These are phyloP conservation scores for Drosophila carrolli DNA, from an alignment of 1,140 invertebrate species.

Conservation along the genomic window DNA sequence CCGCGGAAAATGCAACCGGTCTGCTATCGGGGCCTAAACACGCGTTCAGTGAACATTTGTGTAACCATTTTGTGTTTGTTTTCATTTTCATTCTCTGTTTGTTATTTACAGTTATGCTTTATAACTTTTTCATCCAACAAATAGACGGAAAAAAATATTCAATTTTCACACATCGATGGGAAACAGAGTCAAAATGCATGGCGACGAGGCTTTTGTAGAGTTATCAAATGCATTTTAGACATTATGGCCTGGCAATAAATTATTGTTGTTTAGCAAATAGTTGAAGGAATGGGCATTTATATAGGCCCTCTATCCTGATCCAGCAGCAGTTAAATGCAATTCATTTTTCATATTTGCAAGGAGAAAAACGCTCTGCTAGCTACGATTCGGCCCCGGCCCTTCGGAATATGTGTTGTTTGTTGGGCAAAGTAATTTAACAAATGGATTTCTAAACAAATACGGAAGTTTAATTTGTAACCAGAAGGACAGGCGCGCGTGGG, in stretches of 20 bases:
- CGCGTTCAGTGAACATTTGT: slow-evolving; percentile 48
- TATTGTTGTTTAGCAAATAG: slow-evolving; percentile 72
- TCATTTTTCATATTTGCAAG: slow-evolving; percentile 79
- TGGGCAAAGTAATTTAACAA: slow-evolving; percentile 83
- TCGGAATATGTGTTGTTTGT: slow-evolving; percentile 29
- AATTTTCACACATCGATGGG: slow-evolving; percentile 63
- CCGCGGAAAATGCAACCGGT: neutral
- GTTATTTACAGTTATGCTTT: slow-evolving; percentile 74
- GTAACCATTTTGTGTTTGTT: slow-evolving; percentile 57
- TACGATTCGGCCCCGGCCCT: slow-evolving; percentile 20
- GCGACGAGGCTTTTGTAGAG: slow-evolving; percentile 56
- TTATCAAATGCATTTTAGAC: slow-evolving; percentile 78
- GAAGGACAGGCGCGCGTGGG: slow-evolving; percentile 73
- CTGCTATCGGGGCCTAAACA: slow-evolving; percentile 61
- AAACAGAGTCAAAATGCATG: slow-evolving; percentile 3
- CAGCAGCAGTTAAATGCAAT: slow-evolving; percentile 70
- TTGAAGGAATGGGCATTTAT: slow-evolving; percentile 73
- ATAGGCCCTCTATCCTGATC: slow-evolving; percentile 35
- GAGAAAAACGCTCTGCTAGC: slow-evolving; percentile 20
- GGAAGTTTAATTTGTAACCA: slow-evolving; percentile 84
- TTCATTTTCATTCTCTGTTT: slow-evolving; percentile 65
- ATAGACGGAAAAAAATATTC: slow-evolving; percentile 52
- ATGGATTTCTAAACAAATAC: slow-evolving; percentile 84
- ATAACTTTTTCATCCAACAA: slow-evolving; percentile 63
- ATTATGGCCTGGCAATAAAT: slow-evolving; percentile 70